phyloP scores from a whole-genome alignment of 2,888 invertebrate species.

The Epicampocera succincta region DNA sequence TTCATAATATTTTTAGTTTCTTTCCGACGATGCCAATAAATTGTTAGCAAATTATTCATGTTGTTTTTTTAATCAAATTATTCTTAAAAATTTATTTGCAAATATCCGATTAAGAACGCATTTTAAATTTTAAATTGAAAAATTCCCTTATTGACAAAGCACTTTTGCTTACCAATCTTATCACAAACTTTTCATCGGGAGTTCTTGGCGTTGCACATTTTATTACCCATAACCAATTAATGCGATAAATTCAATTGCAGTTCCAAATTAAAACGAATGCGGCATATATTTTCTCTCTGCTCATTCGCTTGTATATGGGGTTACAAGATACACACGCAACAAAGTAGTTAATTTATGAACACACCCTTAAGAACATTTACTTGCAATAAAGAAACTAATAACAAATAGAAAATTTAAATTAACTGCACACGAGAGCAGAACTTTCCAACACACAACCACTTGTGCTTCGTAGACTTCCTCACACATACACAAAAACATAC shows the following conservation, averaged over 20 bases:
- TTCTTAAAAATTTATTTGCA: no score
- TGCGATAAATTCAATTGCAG: conserved; percentile 21
- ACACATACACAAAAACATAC: background rate
- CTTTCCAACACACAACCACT: background rate
- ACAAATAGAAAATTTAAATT: conserved; percentile 53
- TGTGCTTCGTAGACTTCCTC: no score
- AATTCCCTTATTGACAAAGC: no score
- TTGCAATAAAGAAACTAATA: conserved; percentile 46
- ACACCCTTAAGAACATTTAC: conserved; percentile 29
- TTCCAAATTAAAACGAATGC: conserved; percentile 15
- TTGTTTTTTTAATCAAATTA: no score
- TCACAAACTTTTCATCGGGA: background rate
- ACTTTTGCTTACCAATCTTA: no score
- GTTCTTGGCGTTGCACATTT: background rate
- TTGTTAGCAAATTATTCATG: no score
- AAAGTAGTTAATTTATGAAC: conserved; percentile 47
- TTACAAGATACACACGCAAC: conserved; percentile 23
- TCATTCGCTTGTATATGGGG: background rate
- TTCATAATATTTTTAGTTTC: no score
- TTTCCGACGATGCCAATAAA: no score
- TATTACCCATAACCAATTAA: conserved; percentile 13
- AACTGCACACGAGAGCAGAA: conserved; percentile 27
- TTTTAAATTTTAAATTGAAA: no score
- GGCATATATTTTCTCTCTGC: no score
- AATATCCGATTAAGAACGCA: no score